Evolutionary conservation across 2,797 vertebrate genomes (phyloP).

Genomic region (Rhynchonycteris naso): DNA sequence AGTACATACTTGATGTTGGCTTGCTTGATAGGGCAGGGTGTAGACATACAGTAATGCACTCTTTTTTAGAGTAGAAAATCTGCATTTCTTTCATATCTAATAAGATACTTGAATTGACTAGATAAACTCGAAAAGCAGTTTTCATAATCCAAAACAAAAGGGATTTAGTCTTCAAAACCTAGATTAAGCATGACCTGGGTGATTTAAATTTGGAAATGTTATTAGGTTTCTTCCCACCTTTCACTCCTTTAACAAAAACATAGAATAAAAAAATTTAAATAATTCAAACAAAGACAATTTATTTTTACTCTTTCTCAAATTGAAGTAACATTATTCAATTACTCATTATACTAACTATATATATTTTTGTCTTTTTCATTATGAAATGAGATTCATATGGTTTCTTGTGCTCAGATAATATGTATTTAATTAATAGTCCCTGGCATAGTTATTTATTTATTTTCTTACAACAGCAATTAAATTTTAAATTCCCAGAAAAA

Average conservation of each 20-base stretch:
- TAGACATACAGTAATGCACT: not conserved
- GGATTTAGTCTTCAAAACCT: not conserved
- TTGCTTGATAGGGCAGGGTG: not conserved
- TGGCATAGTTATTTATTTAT: not conserved
- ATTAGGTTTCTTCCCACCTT: fast-evolving
- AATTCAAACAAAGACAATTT: not conserved
- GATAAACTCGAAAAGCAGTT: not conserved
- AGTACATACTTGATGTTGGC: not conserved
- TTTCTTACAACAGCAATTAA: not conserved
- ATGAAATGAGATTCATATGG: not conserved
- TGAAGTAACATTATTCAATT: not conserved
- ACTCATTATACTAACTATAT: not conserved
- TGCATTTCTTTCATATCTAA: not conserved
- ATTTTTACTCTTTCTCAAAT: not conserved
- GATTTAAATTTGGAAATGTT: not conserved
- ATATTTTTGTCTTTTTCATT: not conserved
- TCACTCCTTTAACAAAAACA: not conserved
- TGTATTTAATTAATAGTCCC: not conserved
- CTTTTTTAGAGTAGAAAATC: not conserved
- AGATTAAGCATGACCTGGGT: not conserved
- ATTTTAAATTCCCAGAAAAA: not conserved
- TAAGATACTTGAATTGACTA: not conserved
- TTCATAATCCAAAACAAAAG: not conserved
- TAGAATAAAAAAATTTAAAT: not conserved
- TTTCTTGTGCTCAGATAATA: not conserved